Evolutionary conservation across 1,140 invertebrate genomes (phyloP), one percentile per base, ranked within the genome.

Genomic region (Aphelenchoides besseyi): DNA sequence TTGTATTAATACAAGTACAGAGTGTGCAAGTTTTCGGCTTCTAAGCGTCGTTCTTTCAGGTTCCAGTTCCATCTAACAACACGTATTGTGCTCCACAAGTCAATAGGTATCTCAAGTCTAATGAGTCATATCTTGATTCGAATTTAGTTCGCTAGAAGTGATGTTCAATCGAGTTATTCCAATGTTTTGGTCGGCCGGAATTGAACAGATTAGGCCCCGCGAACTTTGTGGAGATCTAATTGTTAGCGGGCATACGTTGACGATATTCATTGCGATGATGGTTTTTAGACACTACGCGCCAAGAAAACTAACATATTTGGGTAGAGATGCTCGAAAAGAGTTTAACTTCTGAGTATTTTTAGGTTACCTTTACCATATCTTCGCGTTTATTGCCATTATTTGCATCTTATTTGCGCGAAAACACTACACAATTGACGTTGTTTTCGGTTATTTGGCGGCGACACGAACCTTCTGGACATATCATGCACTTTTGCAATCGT

Each of bases 401-500:
- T 90, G 92, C 87, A 88, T 94, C 35, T 87, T 93, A 78, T 85
- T 93, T 59, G 90, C 92, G 29, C 90, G 92, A 83, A 92, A 91
- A 16, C 92, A 94, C 86, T 94, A 94, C 85, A 92, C 91, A 53
- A 89, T 94, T 68, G 92, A 94, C 87, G 90, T 94, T 63, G 87
- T 94, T 72, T 89, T 94, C 79, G 92, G 91, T 54, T 95, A 94
- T 86, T 93, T 90, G 82, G 89, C 92, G 54, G 92, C 92, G 2
- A 94, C 92, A 62, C 87, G 91, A 64, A 87, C 92, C 67, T 94
- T 93, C 88, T 94, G 91, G 90, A 90, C 90, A 52, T 94, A 93
- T 86, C 92, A 94, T 85, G 90, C 91, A 62, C 84, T 80, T 12
- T 18, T 33, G 26, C 26, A 67, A 23, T 52, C 59, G 16, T 74